These are phyloP conservation scores for Hemitrygon akajei DNA, from an alignment of 2,797 vertebrate genomes.

Conservation along the genomic window DNA sequence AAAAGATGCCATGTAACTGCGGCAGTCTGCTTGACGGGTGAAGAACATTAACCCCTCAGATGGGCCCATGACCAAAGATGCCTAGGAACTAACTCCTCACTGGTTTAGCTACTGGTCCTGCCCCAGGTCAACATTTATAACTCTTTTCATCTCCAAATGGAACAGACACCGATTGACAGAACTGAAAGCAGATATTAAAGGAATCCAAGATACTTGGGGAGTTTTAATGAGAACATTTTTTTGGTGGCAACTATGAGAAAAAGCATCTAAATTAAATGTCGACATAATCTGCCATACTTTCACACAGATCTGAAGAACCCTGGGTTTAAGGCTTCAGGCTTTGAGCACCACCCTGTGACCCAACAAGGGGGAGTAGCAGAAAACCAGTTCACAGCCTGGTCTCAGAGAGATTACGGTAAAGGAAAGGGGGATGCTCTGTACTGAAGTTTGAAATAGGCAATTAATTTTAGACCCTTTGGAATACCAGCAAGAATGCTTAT, in stretches of 20 bases:
- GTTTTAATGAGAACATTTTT: slow-evolving; percentile 17
- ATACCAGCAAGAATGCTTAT: slow-evolving; percentile 7
- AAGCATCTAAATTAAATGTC: not conserved
- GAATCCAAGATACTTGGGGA: not conserved
- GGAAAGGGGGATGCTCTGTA: not conserved
- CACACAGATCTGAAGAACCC: slow-evolving; percentile 3
- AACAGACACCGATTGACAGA: not conserved
- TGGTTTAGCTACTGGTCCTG: not conserved
- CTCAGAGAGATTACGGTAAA: not conserved
- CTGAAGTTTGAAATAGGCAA: not conserved
- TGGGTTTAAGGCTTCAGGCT: not conserved
- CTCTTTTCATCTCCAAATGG: not conserved
- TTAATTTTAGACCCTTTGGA: not conserved
- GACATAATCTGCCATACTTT: not conserved
- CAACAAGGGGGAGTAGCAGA: not conserved
- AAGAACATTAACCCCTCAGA: not conserved
- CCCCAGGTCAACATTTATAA: not conserved
- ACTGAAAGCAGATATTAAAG: not conserved
- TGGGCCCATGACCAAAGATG: not conserved
- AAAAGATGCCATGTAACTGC: not conserved
- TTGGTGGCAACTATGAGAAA: not conserved
- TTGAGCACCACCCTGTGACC: not conserved
- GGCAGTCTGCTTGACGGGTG: not conserved
- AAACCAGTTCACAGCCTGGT: not conserved
- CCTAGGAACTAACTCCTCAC: not conserved